Evolutionary conservation across 2,113 vertebrate genomes (phyloP).

Genomic region (Camelus bactrianus): DNA sequence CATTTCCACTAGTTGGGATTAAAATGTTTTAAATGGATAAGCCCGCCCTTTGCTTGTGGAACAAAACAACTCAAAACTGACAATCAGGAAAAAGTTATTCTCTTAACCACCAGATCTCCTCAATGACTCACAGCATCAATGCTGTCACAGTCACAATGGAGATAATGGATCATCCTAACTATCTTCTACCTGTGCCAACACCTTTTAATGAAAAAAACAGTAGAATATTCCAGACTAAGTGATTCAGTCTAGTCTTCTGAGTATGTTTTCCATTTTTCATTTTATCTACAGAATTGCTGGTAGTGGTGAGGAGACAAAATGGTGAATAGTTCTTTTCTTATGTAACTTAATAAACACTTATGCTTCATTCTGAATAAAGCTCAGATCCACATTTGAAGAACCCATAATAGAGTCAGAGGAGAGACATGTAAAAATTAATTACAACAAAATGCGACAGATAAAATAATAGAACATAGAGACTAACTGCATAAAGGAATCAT

Average conservation of each 20-base stretch:
- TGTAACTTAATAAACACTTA: constrained; percentile 1
- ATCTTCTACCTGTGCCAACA: background rate
- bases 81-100: background rate
- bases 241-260: background rate
- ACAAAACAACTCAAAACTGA: background rate
- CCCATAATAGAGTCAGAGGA: background rate
- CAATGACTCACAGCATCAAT: background rate
- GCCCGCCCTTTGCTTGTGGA: background rate
- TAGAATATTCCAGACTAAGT: background rate
- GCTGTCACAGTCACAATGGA: background rate
- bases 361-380: background rate
- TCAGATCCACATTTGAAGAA: background rate
- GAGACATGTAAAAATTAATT: background rate
- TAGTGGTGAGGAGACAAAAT: background rate
- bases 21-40: background rate
- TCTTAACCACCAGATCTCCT: background rate
- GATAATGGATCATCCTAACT: too few species aligned
- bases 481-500: background rate
- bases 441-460: background rate
- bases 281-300: background rate
- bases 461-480: background rate
- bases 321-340: constrained; percentile 9
- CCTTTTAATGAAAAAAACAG: background rate
- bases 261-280: background rate
- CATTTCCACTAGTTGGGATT: background rate